Conservation (phyloP, 2,797 vertebrate genomes). For the Pantherophis alleghaniensis region DNA sequence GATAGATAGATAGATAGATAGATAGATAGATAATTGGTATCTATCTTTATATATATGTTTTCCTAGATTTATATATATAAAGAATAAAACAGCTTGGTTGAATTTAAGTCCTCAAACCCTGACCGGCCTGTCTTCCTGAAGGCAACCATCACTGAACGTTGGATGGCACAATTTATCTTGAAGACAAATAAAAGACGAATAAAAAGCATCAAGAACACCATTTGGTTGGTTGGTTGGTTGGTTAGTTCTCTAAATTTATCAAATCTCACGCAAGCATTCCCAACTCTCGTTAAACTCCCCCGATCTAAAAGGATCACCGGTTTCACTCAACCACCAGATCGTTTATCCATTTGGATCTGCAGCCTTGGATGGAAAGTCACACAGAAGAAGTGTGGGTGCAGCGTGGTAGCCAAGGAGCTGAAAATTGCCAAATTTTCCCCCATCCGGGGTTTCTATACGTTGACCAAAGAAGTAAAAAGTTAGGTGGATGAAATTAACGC, state of each 20-base stretch:
- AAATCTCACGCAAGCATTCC: conserved; percentile 24
- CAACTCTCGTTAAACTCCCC: neutral
- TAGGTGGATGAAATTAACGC: neutral
- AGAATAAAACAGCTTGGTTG: conserved; percentile 46
- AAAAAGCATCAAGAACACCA: neutral
- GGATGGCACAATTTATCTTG: conserved; percentile 18
- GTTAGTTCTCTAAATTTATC: neutral
- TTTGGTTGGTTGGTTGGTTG: too few species aligned
- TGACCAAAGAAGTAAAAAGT: too few species aligned
- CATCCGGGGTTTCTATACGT: neutral
- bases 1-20: too few species aligned
- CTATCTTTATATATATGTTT: too few species aligned
- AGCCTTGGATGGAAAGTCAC: neutral
- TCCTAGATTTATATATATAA: neutral
- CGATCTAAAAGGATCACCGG: neutral
- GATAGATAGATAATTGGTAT: too few species aligned
- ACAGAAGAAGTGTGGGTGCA: neutral
- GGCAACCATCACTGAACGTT: conserved; percentile 28
- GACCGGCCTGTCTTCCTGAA: conserved; percentile 27
- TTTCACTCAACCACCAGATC: neutral
- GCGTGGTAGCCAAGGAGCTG: neutral
- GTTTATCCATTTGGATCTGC: neutral
- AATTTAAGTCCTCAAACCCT: conserved; percentile 48
- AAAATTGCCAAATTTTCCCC: neutral
- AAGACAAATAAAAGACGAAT: neutral